phyloP scores from a whole-genome alignment of 2,113 vertebrate species.

The Aramus guarauna region DNA sequence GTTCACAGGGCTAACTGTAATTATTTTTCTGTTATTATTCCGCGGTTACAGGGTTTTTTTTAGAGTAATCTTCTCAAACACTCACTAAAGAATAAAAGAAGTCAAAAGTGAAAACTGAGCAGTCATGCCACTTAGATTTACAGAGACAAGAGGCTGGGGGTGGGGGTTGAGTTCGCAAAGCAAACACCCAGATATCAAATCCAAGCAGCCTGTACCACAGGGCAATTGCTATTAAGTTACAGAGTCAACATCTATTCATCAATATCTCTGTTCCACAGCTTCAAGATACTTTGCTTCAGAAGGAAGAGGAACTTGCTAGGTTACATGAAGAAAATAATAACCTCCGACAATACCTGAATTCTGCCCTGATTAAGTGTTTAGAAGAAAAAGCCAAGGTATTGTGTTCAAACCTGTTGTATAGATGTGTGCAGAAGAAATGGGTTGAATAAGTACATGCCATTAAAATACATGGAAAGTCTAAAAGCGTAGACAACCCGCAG shows the following conservation, averaged over 20 bases:
- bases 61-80: conserved; percentile 56
- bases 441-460: neutral
- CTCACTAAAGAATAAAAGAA: conserved; percentile 42
- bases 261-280: conserved; percentile 78
- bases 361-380: conserved; percentile 85
- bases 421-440: neutral
- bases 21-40: conserved; percentile 28
- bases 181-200: conserved; percentile 59
- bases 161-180: conserved; percentile 47
- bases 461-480: neutral
- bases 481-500: neutral
- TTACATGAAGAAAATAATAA: conserved; percentile 92
- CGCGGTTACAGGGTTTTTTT: neutral
- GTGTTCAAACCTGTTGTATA: neutral
- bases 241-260: conserved; percentile 69
- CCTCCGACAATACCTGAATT: conserved; percentile 88
- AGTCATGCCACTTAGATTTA: conserved; percentile 36
- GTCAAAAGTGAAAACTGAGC: conserved; percentile 59
- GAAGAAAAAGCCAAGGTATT: conserved; percentile 86
- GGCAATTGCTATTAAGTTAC: conserved; percentile 63
- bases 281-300: conserved; percentile 90
- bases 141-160: conserved; percentile 10
- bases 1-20: conserved; percentile 13
- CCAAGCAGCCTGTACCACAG: conserved; percentile 33
- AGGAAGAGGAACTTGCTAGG: conserved; percentile 90